Conservation (phyloP, 2,113 vertebrate species). For the Neotoma lepida region DNA sequence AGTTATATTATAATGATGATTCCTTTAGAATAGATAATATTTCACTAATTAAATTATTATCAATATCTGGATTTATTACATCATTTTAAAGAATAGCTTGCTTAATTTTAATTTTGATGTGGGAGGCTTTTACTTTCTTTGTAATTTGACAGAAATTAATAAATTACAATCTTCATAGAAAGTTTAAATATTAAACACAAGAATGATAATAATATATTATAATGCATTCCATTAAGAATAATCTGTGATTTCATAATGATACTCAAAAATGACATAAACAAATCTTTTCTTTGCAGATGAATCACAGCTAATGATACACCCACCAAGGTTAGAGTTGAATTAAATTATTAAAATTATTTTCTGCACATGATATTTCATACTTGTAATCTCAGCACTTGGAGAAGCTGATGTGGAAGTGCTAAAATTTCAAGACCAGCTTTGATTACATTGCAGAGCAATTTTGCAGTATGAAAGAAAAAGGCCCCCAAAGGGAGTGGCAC, state of each 20-base stretch:
- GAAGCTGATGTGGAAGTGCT: background rate
- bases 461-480: background rate
- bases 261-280: background rate
- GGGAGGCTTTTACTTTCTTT: background rate
- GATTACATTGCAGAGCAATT: background rate
- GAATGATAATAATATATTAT: background rate
- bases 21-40: background rate
- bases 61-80: background rate
- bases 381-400: background rate
- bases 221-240: background rate
- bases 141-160: background rate
- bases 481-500: background rate
- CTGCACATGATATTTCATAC: background rate
- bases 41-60: background rate
- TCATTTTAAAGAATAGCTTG: background rate
- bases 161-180: background rate
- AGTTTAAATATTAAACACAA: background rate
- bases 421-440: background rate
- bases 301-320: background rate
- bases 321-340: background rate
- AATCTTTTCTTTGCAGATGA: background rate
- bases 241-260: background rate
- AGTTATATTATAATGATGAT: background rate
- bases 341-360: constrained; percentile 19
- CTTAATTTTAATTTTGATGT: background rate